phyloP scores from a whole-genome alignment of 92 coral and sea anemone species.

The Zoanthus sansibaricus region DNA sequence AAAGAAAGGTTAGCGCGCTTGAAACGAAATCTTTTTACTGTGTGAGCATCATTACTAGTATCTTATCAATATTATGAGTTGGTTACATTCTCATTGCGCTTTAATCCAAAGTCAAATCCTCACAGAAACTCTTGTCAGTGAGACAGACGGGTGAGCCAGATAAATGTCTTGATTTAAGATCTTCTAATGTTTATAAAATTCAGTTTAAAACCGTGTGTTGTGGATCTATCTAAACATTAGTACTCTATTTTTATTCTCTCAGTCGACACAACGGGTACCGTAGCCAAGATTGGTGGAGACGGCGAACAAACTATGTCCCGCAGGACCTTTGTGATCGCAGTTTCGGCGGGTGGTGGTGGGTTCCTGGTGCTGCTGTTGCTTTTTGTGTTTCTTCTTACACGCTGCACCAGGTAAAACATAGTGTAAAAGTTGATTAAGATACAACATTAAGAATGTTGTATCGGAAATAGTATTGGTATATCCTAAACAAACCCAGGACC shows the following conservation, averaged over 20 bases:
- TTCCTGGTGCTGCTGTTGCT: constrained; percentile 71
- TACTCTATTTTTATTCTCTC: background rate
- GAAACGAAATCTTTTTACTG: too few relatives aligned
- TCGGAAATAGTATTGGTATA: too few relatives aligned
- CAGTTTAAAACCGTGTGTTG: background rate
- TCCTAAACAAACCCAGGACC: too few relatives aligned
- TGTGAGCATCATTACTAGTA: too few relatives aligned
- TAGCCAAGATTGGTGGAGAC: constrained; percentile 27
- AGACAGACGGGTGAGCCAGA: too few relatives aligned
- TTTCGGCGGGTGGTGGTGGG: constrained; percentile 78
- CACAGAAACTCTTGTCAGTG: too few relatives aligned
- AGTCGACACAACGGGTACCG: constrained; percentile 41
- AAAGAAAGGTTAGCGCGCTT: too few relatives aligned
- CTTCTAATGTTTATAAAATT: background rate
- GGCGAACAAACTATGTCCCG: constrained; percentile 59
- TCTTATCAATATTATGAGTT: too few relatives aligned
- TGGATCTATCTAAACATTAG: background rate
- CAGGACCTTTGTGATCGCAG: constrained; percentile 68
- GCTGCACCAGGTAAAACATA: constrained; percentile 66
- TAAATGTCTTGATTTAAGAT: background rate
- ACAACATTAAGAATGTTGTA: too few relatives aligned
- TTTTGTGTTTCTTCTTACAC: constrained; percentile 69
- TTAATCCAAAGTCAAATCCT: too few relatives aligned
- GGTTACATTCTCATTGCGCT: too few relatives aligned
- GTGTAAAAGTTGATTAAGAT: too few relatives aligned